A percentile compares a stretch with the other conserved stretches of the same genome.
Evolutionary conservation across 2,113 vertebrate species (phyloP).

Genomic region (Larimichthys crocea): DNA sequence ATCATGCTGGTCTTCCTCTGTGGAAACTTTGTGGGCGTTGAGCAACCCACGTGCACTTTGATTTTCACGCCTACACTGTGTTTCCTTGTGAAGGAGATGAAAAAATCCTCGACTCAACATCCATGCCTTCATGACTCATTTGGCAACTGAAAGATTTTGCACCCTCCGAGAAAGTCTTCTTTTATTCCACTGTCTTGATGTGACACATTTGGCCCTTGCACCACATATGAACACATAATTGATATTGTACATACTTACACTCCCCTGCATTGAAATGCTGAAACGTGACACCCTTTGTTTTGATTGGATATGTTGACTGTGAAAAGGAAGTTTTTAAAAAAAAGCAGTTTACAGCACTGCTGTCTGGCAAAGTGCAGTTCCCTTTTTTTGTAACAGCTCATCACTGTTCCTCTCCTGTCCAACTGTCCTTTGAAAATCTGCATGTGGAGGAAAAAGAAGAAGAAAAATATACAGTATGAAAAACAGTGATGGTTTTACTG

Average conservation of each 20-base stretch:
- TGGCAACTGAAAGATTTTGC: conserved; percentile 11
- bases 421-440: not conserved
- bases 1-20: conserved; percentile 26
- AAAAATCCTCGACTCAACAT: conserved; percentile 52
- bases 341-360: not conserved
- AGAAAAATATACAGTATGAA: too few species aligned
- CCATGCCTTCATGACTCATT: conserved; percentile 33
- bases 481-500: too few species aligned
- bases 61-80: conserved; percentile 31
- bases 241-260: conserved; percentile 1
- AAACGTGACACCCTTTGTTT: not conserved
- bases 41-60: conserved; percentile 52
- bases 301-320: not conserved
- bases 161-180: conserved; percentile 12
- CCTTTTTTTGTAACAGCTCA: not conserved
- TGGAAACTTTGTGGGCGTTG: conserved; percentile 51
- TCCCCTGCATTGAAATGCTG: not conserved
- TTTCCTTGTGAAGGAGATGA: conserved; percentile 35
- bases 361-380: not conserved
- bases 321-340: not conserved
- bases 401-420: not conserved
- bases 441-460: not conserved
- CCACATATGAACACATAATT: conserved; percentile 7
- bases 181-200: conserved; percentile 34
- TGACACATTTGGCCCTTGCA: conserved; percentile 17